These are phyloP conservation scores for Sebastes iracundus DNA, from an alignment of 2,797 vertebrate species.

Conservation along the genomic window DNA sequence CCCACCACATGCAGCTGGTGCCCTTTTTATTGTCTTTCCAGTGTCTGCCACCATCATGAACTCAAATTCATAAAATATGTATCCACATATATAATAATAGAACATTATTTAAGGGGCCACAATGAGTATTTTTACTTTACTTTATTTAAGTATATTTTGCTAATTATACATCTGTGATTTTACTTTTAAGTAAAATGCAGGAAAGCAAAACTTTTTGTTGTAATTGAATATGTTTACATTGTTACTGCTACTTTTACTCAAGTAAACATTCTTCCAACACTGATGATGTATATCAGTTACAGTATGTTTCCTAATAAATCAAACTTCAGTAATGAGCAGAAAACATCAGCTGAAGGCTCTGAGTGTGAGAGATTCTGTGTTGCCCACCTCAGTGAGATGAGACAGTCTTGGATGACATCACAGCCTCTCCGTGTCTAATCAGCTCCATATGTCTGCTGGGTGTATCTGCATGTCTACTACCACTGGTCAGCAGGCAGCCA, in stretches of 20 bases:
- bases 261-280: not conserved
- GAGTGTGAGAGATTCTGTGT: conserved; percentile 20
- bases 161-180: no score
- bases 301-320: not conserved
- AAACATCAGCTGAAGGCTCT: not conserved
- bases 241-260: not conserved
- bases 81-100: no score
- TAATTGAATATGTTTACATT: not conserved
- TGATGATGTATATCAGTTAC: not conserved
- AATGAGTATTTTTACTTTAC: no score
- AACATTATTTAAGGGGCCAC: no score
- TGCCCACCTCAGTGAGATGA: not conserved
- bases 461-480: conserved; percentile 24
- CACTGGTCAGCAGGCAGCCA: conserved; percentile 51
- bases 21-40: no score
- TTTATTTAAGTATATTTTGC: no score
- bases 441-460: conserved; percentile 64
- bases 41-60: no score
- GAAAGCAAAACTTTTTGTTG: not conserved
- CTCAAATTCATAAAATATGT: no score
- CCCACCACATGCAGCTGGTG: no score
- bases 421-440: conserved; percentile 52
- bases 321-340: not conserved
- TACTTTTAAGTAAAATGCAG: not conserved
- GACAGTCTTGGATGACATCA: conserved; percentile 52